Evolutionary conservation across 1,140 invertebrate species (phyloP).

Genomic region (Lucilia cuprina): DNA sequence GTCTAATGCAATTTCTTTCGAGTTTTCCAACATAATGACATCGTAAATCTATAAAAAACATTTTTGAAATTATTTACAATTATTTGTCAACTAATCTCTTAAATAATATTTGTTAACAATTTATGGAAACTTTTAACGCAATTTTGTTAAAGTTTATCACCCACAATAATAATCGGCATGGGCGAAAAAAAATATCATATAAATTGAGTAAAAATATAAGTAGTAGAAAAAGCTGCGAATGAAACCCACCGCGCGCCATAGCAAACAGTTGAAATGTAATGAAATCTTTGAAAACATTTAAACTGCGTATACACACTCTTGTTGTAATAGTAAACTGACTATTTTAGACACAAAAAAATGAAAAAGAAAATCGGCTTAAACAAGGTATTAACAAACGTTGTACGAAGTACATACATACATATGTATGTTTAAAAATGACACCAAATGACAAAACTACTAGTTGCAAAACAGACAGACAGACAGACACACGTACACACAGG

Average conservation of each 20-base stretch:
- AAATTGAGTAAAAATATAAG: no score
- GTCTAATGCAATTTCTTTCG: background rate
- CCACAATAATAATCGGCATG: background rate
- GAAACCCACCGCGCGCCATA: background rate
- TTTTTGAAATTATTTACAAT: constrained; percentile 13
- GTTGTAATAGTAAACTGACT: background rate
- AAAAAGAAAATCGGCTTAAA: constrained; percentile 28
- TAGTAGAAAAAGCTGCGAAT: background rate
- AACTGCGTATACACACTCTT: background rate
- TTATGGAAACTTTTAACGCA: constrained; percentile 22
- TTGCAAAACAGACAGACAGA: background rate
- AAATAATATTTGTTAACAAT: constrained; percentile 25
- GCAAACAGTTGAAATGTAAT: background rate
- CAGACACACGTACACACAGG: background rate
- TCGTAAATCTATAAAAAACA: background rate
- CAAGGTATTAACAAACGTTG: background rate
- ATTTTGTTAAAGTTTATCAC: constrained; percentile 19
- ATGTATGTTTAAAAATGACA: constrained; percentile 29
- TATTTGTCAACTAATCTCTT: constrained; percentile 27
- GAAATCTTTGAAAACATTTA: background rate
- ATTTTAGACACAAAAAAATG: background rate
- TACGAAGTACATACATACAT: background rate
- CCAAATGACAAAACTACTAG: constrained; percentile 22
- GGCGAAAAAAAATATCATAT: no score
- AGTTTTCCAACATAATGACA: background rate